A percentile compares a stretch with the other conserved stretches of the same genome.
phyloP scores from a whole-genome alignment of 2,888 invertebrate genomes.

The Hirudinaria manillensis region DNA sequence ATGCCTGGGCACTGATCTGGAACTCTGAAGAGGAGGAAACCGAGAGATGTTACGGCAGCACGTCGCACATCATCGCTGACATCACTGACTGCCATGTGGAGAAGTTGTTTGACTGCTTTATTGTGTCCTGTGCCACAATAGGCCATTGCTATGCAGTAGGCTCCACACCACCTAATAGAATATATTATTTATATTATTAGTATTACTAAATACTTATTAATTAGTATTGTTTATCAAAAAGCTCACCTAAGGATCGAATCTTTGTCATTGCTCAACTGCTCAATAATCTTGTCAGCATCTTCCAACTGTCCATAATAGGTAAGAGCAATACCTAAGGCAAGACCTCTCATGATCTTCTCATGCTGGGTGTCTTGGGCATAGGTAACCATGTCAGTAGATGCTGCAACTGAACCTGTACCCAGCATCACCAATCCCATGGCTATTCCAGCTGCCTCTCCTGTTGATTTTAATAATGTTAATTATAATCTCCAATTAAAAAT shows the following conservation, averaged over 20 bases:
- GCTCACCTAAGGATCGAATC: slow-evolving; percentile 75
- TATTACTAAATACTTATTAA: too few relatives aligned
- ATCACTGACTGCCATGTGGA: slow-evolving; percentile 92
- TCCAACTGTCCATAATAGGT: slow-evolving; percentile 95
- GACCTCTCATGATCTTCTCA: slow-evolving; percentile 92
- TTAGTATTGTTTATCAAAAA: not conserved
- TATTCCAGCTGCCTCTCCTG: slow-evolving; percentile 85
- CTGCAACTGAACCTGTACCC: slow-evolving; percentile 68
- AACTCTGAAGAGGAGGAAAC: slow-evolving; percentile 88
- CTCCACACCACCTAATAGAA: slow-evolving; percentile 69
- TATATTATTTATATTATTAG: too few relatives aligned
- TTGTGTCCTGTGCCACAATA: slow-evolving; percentile 97
- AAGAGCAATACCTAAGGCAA: slow-evolving; percentile 91
- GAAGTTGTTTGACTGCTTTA: slow-evolving; percentile 81
- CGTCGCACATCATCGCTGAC: slow-evolving; percentile 97
- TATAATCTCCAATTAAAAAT: not conserved
- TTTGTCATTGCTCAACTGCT: slow-evolving; percentile 81
- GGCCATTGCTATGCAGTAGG: slow-evolving; percentile 96
- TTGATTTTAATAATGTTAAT: not conserved
- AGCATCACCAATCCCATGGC: slow-evolving; percentile 99
- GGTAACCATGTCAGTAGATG: slow-evolving; percentile 58
- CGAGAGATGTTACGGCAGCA: slow-evolving; percentile 95
- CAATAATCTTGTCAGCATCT: slow-evolving; percentile 88
- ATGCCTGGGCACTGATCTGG: slow-evolving; percentile 92
- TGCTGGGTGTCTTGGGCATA: slow-evolving; percentile 93